Percentiles rank a stretch among this genome's conserved stretches.
Evolutionary conservation across 1,140 invertebrate species (phyloP).

Genomic region (Calephelis nemesis): DNA sequence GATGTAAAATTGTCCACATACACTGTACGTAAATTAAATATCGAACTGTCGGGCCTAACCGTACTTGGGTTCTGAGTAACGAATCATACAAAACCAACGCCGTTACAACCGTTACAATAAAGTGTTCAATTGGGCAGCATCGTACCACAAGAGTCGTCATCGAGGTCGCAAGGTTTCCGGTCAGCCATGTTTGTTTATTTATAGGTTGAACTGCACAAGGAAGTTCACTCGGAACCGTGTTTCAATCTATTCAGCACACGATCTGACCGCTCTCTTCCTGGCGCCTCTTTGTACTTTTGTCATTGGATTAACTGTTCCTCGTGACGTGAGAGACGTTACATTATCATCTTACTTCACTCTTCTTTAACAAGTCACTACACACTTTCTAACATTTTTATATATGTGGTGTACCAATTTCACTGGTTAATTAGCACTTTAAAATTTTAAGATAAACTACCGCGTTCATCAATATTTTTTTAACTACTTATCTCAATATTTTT

Average conservation of each 20-base stretch:
- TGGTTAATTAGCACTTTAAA: no score
- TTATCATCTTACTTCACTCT: background rate
- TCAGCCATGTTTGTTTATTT: slow-evolving; percentile 58
- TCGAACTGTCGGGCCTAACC: background rate
- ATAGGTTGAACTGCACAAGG: slow-evolving; percentile 41
- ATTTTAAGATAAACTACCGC: no score
- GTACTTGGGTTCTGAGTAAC: background rate
- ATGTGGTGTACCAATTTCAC: no score
- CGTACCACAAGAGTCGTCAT: slow-evolving; percentile 27
- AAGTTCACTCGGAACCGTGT: slow-evolving; percentile 44
- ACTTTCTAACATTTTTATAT: no score
- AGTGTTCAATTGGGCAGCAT: slow-evolving; percentile 6
- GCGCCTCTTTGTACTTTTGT: slow-evolving; percentile 42
- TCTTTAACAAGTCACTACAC: no score
- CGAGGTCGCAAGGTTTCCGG: slow-evolving; percentile 52
- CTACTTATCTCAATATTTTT: no score
- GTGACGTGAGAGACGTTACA: slow-evolving; percentile 3
- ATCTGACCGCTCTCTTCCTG: slow-evolving; percentile 44
- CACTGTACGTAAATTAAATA: no score
- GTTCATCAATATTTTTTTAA: no score
- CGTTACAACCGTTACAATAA: background rate
- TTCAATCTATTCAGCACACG: slow-evolving; percentile 39
- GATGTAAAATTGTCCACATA: no score
- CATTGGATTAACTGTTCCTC: slow-evolving; percentile 11
- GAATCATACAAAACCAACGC: no score